These are phyloP conservation scores for Agrenia bidenticulata DNA, from an alignment of 2,888 invertebrate species.

Conservation along the genomic window DNA sequence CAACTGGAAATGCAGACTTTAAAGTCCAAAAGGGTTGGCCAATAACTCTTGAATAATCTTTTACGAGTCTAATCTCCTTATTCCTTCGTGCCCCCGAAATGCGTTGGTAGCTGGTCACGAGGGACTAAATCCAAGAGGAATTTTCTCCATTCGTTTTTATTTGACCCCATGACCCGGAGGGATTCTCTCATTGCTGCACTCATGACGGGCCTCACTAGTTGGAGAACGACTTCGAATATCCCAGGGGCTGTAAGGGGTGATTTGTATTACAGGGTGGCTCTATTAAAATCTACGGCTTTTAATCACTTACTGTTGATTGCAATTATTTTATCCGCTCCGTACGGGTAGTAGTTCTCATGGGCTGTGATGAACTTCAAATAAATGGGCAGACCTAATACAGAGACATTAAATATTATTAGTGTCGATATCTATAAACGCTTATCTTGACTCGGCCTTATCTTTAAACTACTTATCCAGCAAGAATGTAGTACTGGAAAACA, in stretches of 20 bases:
- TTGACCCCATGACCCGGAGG: background rate
- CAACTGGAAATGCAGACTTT: too few species aligned
- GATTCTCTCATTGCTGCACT: slow-evolving; percentile 10
- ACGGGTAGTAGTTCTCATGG: slow-evolving; percentile 17
- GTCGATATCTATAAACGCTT: too few species aligned
- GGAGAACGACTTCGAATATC: slow-evolving; percentile 6
- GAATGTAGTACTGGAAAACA: too few species aligned
- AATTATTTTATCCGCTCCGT: slow-evolving; percentile 14
- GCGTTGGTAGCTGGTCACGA: background rate
- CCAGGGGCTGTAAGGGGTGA: slow-evolving; percentile 14
- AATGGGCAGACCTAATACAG: slow-evolving; percentile 11
- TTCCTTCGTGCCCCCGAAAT: slow-evolving; percentile 9
- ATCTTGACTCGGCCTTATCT: too few species aligned
- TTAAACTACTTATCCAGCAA: too few species aligned
- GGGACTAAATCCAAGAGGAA: background rate
- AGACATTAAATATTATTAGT: too few species aligned
- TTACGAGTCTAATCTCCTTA: too few species aligned
- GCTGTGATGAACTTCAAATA: slow-evolving; percentile 7
- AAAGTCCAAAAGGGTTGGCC: too few species aligned
- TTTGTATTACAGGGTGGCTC: too few species aligned
- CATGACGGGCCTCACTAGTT: slow-evolving; percentile 5
- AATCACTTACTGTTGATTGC: slow-evolving; percentile 11
- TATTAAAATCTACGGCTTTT: too few species aligned
- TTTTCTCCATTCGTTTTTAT: slow-evolving; percentile 11
- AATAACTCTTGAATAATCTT: too few species aligned